Evolutionary conservation across 2,888 invertebrate species (phyloP).

Genomic region (Polydrusus pterygomalis): DNA sequence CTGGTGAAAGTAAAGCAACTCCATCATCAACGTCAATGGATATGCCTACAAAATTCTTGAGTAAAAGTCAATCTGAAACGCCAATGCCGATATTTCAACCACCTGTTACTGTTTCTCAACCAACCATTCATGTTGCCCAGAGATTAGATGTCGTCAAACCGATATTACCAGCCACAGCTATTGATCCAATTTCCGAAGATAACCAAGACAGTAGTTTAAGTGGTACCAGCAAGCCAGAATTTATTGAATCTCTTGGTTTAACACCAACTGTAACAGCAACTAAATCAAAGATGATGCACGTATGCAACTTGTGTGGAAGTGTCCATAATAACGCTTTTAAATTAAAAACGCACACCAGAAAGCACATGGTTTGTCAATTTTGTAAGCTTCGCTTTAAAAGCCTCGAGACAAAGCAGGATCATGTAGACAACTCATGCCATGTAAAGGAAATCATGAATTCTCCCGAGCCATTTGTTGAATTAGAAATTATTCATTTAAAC

Average conservation of each 20-base stretch:
- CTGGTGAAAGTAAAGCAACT: not conserved
- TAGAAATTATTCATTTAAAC: constrained; percentile 39
- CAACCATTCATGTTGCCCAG: not conserved
- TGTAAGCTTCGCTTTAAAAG: constrained; percentile 59
- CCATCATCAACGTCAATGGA: not conserved
- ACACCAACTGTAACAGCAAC: constrained; percentile 41
- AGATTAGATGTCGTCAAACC: not conserved
- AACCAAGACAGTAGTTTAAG: constrained; percentile 7
- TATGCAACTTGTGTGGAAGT: constrained; percentile 61
- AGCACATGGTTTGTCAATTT: constrained; percentile 61
- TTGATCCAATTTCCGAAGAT: constrained; percentile 5
- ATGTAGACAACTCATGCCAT: constrained; percentile 49
- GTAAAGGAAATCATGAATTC: constrained; percentile 30
- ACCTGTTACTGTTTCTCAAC: not conserved
- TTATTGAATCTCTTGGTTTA: constrained; percentile 46
- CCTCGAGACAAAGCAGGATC: constrained; percentile 56
- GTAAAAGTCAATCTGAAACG: not conserved
- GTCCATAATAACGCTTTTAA: constrained; percentile 54
- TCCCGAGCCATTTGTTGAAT: constrained; percentile 19
- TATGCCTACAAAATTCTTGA: not conserved
- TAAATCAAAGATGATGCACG: constrained; percentile 42
- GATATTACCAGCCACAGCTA: not conserved
- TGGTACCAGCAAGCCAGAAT: constrained; percentile 16
- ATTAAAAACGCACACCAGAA: constrained; percentile 57
- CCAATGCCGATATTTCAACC: not conserved